Percentiles rank a stretch among this genome's conserved stretches.
These are phyloP conservation scores for Clarias gariepinus DNA, from an alignment of 2,113 vertebrate species.

Conservation along the genomic window DNA sequence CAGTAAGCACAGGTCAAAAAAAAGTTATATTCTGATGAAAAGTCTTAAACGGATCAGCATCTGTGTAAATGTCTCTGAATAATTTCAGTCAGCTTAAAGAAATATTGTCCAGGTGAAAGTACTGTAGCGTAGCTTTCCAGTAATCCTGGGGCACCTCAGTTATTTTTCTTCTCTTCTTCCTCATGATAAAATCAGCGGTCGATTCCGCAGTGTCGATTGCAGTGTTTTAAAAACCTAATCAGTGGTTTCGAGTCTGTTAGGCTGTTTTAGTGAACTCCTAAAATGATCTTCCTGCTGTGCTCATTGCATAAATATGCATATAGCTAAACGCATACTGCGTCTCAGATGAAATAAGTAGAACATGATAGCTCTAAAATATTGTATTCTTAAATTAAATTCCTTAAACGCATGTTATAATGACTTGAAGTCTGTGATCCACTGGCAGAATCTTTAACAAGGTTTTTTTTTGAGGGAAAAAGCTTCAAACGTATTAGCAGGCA, in stretches of 20 bases:
- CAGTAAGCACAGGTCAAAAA: too few relatives aligned
- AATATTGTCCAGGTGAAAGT: too few relatives aligned
- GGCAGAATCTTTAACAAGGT: neutral
- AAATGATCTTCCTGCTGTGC: neutral
- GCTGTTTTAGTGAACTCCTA: neutral
- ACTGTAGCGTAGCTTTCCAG: neutral
- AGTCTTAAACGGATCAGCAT: too few relatives aligned
- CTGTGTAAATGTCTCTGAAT: too few relatives aligned
- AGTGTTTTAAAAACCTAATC: neutral
- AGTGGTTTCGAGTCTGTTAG: neutral
- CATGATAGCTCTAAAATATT: neutral
- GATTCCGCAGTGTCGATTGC: neutral
- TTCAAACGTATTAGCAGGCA: neutral
- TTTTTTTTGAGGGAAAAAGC: neutral
- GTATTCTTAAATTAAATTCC: neutral
- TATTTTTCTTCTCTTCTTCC: neutral
- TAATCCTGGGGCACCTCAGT: neutral
- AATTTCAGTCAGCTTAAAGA: too few relatives aligned
- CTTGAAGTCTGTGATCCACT: neutral
- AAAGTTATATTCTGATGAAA: too few relatives aligned
- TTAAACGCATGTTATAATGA: neutral
- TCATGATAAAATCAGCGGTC: neutral
- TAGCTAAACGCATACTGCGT: neutral
- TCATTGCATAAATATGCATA: neutral
- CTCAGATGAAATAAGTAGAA: neutral